Conservation (phyloP, 2,113 vertebrate genomes). For the Trematocara nigrifrons region DNA sequence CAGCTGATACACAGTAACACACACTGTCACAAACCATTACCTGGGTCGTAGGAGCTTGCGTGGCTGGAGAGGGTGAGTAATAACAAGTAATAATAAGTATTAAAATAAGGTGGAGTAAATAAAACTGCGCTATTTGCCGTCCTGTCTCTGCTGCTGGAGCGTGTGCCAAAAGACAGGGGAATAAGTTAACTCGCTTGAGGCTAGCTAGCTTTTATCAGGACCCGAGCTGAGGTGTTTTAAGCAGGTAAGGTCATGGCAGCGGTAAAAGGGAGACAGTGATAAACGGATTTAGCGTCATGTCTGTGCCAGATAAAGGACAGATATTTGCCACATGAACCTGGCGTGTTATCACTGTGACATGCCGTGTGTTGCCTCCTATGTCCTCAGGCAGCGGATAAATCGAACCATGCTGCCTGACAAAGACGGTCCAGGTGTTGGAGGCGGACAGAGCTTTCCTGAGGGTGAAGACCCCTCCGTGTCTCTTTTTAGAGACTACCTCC, state of each 20-base stretch:
- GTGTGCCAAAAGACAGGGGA: not conserved
- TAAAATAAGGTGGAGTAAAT: not conserved
- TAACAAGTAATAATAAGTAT: not conserved
- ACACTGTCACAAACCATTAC: not conserved
- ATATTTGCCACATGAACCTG: not conserved
- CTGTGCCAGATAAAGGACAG: not conserved
- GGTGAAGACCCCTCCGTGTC: slow-evolving; percentile 81
- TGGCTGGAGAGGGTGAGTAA: not conserved
- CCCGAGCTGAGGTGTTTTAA: not conserved
- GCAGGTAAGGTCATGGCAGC: not conserved
- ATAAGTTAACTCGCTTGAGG: not conserved
- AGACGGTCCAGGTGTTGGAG: slow-evolving; percentile 53
- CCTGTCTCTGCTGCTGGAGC: not conserved
- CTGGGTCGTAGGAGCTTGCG: not conserved
- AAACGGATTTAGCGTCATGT: not conserved
- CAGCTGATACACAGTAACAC: not conserved
- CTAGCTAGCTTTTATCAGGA: not conserved
- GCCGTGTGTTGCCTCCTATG: not conserved
- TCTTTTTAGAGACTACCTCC: slow-evolving; percentile 88
- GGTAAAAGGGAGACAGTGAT: not conserved
- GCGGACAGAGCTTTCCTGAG: slow-evolving; percentile 13
- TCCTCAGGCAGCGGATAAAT: not conserved
- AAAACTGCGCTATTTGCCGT: not conserved
- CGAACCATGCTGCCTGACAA: slow-evolving; percentile 73
- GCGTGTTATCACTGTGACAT: not conserved